Evolutionary conservation across 2,888 invertebrate species (phyloP), one percentile per base, ranked within the genome.

Genomic region (Pollenia griseotomentosa): DNA sequence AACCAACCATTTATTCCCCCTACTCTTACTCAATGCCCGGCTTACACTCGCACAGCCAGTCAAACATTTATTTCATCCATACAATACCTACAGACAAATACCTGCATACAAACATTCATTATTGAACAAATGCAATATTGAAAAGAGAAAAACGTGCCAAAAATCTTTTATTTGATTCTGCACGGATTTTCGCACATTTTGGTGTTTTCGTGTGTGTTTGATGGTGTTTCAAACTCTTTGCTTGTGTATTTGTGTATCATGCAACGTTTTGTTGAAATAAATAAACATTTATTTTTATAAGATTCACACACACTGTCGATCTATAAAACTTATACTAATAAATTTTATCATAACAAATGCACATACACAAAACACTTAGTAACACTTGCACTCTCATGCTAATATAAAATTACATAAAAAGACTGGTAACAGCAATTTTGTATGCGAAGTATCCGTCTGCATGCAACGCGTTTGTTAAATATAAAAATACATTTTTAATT

Each of bases 401-500:
- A 16, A 46, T 8, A 23, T 66, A 46, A 59, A 65, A 19, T 42
- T 63, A 42, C 19, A 42, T 44, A 61, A 53, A 19, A 12, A 70
- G 44, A 63, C 42, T 73, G 63, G 63, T 11, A 80, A 46, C 80
- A 65, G 63, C 63, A 46, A 19, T 71, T 63, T 80, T 71, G 55
- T 57, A 59, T 68, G 46, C 12, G 9, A 59, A 59, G 48, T 53
- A 59, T 19, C n/a, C n/a, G n/a, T 63, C 19, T 70, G 12, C 40
- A 59, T 59, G 53, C 48, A 70, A 61, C 11, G 48, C 42, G 55
- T 66, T 65, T 57, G 19, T 14, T 55, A n/a, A 51, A 79, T 57
- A 71, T 65, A 46, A 78, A 79, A 77, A 61, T 55, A 78, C 74
- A 80, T 68, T 84, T 78, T 87, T 84, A 84, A 84, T 87, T 87